A percentile compares a stretch with the other conserved stretches of the same genome.
Conservation (phyloP, 2,888 invertebrate species). For the Latrodectus elegans region DNA sequence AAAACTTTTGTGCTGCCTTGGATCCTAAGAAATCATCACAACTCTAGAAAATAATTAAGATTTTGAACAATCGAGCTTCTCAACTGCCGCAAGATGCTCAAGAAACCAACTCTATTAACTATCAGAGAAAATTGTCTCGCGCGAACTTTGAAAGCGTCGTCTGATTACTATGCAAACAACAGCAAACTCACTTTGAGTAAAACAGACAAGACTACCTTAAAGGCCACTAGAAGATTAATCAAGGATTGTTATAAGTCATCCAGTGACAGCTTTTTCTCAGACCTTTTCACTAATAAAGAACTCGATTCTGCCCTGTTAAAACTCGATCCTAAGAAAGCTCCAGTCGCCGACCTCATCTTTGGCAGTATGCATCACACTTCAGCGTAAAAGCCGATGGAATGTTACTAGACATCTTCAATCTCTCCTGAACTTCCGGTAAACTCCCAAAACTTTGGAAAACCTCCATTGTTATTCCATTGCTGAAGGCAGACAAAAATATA, state of each 20-base stretch:
- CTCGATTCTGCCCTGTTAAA: neutral
- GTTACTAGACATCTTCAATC: too few species aligned
- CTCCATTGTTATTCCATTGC: slow-evolving; percentile 1
- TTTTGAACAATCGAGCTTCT: slow-evolving; percentile 7
- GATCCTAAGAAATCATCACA: neutral
- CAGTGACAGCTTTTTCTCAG: slow-evolving; percentile 5
- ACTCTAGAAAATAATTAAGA: slow-evolving; percentile 16
- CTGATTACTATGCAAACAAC: slow-evolving; percentile 4
- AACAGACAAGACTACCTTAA: too few species aligned
- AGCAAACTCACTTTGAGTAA: neutral
- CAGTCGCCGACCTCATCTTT: neutral
- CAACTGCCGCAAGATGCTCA: slow-evolving; percentile 12
- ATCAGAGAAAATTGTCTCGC: neutral
- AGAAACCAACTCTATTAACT: slow-evolving; percentile 6
- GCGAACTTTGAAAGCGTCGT: slow-evolving; percentile 5
- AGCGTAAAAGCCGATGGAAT: neutral
- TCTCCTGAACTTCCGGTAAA: neutral
- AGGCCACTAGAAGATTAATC: slow-evolving; percentile 19
- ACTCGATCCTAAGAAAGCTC: too few species aligned
- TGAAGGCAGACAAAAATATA: slow-evolving; percentile 7
- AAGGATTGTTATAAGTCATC: neutral
- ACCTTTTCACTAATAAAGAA: too few species aligned
- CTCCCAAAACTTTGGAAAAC: slow-evolving; percentile 1
- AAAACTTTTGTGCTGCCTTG: slow-evolving; percentile 5
- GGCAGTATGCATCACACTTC: neutral